Evolutionary conservation across 2,113 vertebrate species (phyloP).

Genomic region (Salvator merianae): DNA sequence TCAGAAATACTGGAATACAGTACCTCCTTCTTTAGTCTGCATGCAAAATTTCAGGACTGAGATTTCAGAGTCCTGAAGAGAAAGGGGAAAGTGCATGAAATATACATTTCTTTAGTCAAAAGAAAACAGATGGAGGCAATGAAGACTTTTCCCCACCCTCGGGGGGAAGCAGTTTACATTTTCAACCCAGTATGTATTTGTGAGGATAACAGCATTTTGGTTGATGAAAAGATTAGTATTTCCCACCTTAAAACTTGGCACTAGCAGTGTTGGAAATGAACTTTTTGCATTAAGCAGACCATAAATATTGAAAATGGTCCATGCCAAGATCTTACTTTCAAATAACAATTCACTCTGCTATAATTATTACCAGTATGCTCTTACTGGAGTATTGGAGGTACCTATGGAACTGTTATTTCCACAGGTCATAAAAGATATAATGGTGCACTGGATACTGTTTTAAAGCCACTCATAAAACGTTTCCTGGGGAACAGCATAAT

Average conservation of each 20-base stretch:
- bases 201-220: background rate
- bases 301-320: conserved; percentile 25
- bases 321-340: conserved; percentile 34
- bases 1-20: no score
- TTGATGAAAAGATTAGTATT: conserved; percentile 29
- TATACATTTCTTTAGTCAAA: conserved; percentile 11
- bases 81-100: background rate
- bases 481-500: conserved; percentile 34
- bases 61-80: no score
- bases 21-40: no score
- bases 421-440: conserved; percentile 10
- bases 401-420: conserved; percentile 35
- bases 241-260: conserved; percentile 19
- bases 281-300: conserved; percentile 14
- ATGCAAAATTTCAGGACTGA: no score
- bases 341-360: background rate
- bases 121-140: background rate
- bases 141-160: background rate
- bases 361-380: conserved; percentile 7
- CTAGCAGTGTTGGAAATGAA: conserved; percentile 39
- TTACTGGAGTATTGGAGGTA: conserved; percentile 20
- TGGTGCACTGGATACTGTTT: background rate
- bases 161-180: conserved; percentile 13
- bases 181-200: background rate
- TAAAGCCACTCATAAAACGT: conserved; percentile 28